Percentiles rank a stretch among this genome's conserved stretches.
These are phyloP conservation scores for Eupeodes latifasciatus DNA, from an alignment of 2,888 invertebrate species.

Conservation along the genomic window DNA sequence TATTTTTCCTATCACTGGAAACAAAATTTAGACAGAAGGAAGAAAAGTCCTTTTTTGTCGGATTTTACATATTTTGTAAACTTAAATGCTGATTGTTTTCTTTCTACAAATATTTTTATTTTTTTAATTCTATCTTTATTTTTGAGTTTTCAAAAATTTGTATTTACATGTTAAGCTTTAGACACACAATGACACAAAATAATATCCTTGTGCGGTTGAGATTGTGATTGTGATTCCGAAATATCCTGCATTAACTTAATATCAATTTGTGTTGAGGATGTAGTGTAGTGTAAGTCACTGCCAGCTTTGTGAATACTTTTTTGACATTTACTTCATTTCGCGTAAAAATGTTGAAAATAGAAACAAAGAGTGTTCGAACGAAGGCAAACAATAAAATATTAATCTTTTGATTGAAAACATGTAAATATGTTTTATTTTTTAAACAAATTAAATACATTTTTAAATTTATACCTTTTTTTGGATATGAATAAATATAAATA, in stretches of 20 bases:
- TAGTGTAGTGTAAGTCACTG: background rate
- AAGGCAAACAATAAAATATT: background rate
- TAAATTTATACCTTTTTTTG: too few relatives aligned
- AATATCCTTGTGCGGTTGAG: background rate
- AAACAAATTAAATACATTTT: too few relatives aligned
- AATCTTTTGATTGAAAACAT: background rate
- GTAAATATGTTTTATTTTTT: too few relatives aligned
- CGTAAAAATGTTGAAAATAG: background rate
- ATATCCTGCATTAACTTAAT: background rate
- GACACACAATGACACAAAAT: background rate
- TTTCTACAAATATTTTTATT: background rate
- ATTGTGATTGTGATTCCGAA: background rate
- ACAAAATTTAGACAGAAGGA: too few relatives aligned
- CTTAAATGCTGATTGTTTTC: background rate
- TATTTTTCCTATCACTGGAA: too few relatives aligned
- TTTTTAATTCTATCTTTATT: background rate
- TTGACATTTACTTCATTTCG: conserved; percentile 5
- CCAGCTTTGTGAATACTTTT: conserved; percentile 20
- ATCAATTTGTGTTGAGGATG: background rate
- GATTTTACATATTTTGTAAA: background rate
- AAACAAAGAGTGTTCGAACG: background rate
- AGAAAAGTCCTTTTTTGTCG: too few relatives aligned
- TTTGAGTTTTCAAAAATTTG: background rate
- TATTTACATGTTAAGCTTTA: background rate
- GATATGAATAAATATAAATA: too few relatives aligned